A percentile compares a stretch with the other conserved stretches of the same genome.
Evolutionary conservation across 2,888 invertebrate genomes (phyloP).

Genomic region (Empis stercorea): DNA sequence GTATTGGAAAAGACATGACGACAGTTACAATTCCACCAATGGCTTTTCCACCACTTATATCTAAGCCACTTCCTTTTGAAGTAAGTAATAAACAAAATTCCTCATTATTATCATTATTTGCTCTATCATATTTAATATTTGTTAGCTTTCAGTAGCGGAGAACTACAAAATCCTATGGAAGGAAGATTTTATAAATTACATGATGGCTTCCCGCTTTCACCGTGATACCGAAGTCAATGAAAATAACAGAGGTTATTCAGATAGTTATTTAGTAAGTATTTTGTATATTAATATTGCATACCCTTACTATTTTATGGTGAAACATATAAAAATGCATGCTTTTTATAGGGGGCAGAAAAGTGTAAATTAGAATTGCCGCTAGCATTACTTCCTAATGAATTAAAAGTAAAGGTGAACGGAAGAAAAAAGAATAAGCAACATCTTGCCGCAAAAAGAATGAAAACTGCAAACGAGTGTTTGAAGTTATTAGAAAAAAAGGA

Average conservation of each 20-base stretch:
- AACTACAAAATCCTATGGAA: constrained; percentile 59
- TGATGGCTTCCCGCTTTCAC: constrained; percentile 49
- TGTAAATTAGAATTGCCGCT: constrained; percentile 36
- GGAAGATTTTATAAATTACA: constrained; percentile 57
- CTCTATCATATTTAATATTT: neutral
- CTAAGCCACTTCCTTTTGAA: constrained; percentile 41
- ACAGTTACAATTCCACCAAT: constrained; percentile 44
- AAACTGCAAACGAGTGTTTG: constrained; percentile 34
- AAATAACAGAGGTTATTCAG: constrained; percentile 18
- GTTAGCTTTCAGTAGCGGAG: constrained; percentile 41
- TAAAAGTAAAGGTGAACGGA: constrained; percentile 24
- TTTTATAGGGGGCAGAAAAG: constrained; percentile 15
- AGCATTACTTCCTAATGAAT: constrained; percentile 49
- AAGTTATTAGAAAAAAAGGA: constrained; percentile 57
- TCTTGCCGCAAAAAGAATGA: constrained; percentile 22
- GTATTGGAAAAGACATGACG: constrained; percentile 39
- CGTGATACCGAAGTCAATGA: constrained; percentile 18
- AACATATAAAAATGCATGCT: neutral
- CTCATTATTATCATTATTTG: too few relatives aligned
- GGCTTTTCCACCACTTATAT: constrained; percentile 45
- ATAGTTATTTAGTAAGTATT: constrained; percentile 20
- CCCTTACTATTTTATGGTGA: neutral
- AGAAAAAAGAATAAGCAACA: constrained; percentile 3
- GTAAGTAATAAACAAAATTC: too few relatives aligned
- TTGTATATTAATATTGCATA: too few relatives aligned